A percentile compares a stretch with the other conserved stretches of the same genome.
phyloP scores from a whole-genome alignment of 2,113 vertebrate species.

The Dipodomys ordii region DNA sequence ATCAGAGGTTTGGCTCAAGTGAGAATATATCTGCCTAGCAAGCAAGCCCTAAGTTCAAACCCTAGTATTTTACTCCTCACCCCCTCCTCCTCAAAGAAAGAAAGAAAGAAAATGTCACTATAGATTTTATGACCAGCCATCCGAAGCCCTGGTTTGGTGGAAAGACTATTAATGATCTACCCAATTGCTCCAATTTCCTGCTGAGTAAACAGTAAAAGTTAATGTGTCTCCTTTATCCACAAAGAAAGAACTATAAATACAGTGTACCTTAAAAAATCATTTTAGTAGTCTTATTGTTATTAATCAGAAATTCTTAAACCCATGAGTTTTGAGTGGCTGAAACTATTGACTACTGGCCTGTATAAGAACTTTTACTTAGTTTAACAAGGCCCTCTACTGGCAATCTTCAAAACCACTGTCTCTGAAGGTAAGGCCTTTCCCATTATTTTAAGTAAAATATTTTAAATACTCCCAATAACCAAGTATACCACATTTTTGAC shows the following conservation, averaged over 20 bases:
- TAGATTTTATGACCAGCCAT: background rate
- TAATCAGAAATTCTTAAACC: constrained; percentile 12
- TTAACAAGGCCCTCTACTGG: constrained; percentile 89
- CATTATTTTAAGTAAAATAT: constrained; percentile 26
- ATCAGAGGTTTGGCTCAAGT: too few relatives aligned
- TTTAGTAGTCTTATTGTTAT: background rate
- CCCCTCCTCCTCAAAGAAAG: too few relatives aligned
- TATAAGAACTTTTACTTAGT: constrained; percentile 79
- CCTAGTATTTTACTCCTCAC: too few relatives aligned
- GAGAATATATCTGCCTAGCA: too few relatives aligned
- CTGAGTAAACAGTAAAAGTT: constrained; percentile 37
- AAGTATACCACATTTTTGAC: constrained; percentile 36
- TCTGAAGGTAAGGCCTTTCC: constrained; percentile 5
- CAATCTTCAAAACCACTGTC: constrained; percentile 67
- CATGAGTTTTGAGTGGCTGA: constrained; percentile 14
- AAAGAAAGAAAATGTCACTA: too few relatives aligned
- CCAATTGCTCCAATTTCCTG: constrained; percentile 21
- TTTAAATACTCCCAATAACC: constrained; percentile 38
- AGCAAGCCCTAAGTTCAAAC: too few relatives aligned
- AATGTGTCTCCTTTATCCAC: constrained; percentile 36
- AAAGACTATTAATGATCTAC: constrained; percentile 41
- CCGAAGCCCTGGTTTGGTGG: background rate
- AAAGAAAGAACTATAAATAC: constrained; percentile 12
- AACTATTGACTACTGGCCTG: background rate
- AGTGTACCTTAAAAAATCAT: background rate